Percentiles rank a stretch among this genome's conserved stretches.
phyloP scores from a whole-genome alignment of 1,140 invertebrate genomes.

The Ips nitidus region DNA sequence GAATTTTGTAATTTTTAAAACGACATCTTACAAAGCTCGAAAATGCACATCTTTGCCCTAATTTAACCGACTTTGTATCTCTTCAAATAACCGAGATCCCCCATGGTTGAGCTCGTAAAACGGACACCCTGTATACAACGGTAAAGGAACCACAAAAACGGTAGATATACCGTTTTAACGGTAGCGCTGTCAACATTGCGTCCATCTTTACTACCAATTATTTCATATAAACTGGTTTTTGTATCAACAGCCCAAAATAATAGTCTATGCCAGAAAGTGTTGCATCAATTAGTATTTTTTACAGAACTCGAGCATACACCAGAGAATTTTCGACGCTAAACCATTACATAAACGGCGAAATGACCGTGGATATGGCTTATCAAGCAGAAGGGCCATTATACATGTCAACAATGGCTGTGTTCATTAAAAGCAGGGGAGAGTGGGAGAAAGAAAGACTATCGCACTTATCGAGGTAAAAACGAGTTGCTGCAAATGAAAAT shows the following conservation, averaged over 20 bases:
- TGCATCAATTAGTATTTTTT: constrained; percentile 35
- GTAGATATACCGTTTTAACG: too few species aligned
- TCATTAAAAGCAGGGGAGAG: constrained; percentile 71
- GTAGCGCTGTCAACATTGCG: too few species aligned
- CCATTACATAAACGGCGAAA: constrained; percentile 60
- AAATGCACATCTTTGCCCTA: too few species aligned
- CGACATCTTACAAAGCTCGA: too few species aligned
- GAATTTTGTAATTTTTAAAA: too few species aligned
- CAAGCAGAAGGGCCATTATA: constrained; percentile 90
- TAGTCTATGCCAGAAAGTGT: too few species aligned
- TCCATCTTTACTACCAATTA: too few species aligned
- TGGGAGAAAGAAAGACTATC: constrained; percentile 69
- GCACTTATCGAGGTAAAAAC: constrained; percentile 63
- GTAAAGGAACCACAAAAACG: neutral
- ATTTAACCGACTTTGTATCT: too few species aligned
- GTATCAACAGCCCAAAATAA: too few species aligned
- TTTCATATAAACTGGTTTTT: too few species aligned
- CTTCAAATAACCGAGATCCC: too few species aligned
- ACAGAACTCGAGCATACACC: constrained; percentile 71
- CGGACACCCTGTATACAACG: constrained; percentile 4
- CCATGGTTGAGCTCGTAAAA: too few species aligned
- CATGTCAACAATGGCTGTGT: constrained; percentile 76
- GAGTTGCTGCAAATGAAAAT: neutral
- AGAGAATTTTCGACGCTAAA: constrained; percentile 74
- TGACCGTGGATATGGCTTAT: constrained; percentile 79